These are phyloP conservation scores for Cinara cedri DNA, from an alignment of 2,888 invertebrate genomes.

Conservation along the genomic window DNA sequence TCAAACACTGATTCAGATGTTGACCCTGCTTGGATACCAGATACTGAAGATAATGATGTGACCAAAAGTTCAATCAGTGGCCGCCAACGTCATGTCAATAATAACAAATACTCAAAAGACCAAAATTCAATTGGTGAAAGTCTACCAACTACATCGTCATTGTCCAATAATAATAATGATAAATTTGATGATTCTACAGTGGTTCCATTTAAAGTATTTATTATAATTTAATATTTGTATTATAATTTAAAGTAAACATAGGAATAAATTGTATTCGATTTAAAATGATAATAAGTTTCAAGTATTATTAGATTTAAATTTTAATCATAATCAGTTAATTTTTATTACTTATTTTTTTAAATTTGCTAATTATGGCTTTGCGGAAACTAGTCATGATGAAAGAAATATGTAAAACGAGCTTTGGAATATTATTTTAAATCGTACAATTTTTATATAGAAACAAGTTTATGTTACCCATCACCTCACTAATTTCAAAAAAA, in stretches of 20 bases:
- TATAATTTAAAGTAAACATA: background rate
- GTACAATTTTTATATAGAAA: too few relatives aligned
- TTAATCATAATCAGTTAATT: too few relatives aligned
- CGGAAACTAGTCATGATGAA: too few relatives aligned
- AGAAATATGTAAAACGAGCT: too few relatives aligned
- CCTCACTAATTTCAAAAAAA: too few relatives aligned
- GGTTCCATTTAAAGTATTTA: slow-evolving; percentile 17
- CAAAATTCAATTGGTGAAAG: background rate
- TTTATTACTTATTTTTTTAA: too few relatives aligned
- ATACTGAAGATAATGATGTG: slow-evolving; percentile 29
- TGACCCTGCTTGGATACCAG: slow-evolving; percentile 78
- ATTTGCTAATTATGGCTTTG: too few relatives aligned
- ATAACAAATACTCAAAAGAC: slow-evolving; percentile 31
- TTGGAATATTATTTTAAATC: too few relatives aligned
- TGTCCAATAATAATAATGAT: slow-evolving; percentile 32
- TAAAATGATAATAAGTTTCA: too few relatives aligned
- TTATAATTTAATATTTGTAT: background rate
- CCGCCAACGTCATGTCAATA: background rate
- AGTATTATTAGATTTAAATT: too few relatives aligned
- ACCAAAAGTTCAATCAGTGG: slow-evolving; percentile 2
- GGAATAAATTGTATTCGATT: too few relatives aligned
- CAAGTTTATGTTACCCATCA: too few relatives aligned
- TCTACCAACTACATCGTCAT: slow-evolving; percentile 1
- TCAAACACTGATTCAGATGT: slow-evolving; percentile 72
- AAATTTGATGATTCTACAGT: background rate